Evolutionary conservation across 1,140 invertebrate species (phyloP).

Genomic region (Drosophila baimaii): DNA sequence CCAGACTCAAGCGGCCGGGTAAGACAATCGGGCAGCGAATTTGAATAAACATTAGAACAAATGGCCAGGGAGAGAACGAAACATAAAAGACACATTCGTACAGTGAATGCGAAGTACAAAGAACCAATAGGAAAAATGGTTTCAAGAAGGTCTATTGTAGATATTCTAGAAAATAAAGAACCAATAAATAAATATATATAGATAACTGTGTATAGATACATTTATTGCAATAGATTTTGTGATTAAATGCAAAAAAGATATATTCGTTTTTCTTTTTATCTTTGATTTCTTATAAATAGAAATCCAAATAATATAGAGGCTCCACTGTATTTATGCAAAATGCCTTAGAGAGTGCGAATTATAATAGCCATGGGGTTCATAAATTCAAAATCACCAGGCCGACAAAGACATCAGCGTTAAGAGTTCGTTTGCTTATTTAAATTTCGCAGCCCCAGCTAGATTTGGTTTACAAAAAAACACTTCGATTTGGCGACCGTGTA

Average conservation of each 20-base stretch:
- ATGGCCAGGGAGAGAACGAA: slow-evolving; percentile 15
- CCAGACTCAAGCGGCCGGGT: slow-evolving; percentile 30
- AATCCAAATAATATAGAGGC: no score
- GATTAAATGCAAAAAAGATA: no score
- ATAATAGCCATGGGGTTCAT: slow-evolving; percentile 37
- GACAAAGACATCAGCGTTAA: slow-evolving; percentile 32
- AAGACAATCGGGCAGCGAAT: slow-evolving; percentile 45
- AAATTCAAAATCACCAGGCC: slow-evolving; percentile 29
- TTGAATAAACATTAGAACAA: slow-evolving; percentile 55
- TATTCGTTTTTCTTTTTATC: neutral
- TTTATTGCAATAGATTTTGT: no score
- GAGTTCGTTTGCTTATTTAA: slow-evolving; percentile 28
- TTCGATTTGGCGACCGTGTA: slow-evolving; percentile 32
- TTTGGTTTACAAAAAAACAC: neutral
- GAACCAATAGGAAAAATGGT: neutral
- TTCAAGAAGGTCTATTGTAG: neutral
- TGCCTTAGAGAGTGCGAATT: slow-evolving; percentile 34
- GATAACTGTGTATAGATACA: no score
- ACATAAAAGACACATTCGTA: slow-evolving; percentile 46
- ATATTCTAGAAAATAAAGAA: neutral
- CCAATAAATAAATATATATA: no score
- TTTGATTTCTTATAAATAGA: neutral
- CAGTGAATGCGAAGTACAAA: neutral
- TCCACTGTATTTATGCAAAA: slow-evolving; percentile 16
- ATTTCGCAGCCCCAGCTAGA: slow-evolving; percentile 10